Evolutionary conservation across 2,888 invertebrate genomes (phyloP), one percentile per base, ranked within the genome.

Genomic region (Drosophila kambysellisi): DNA sequence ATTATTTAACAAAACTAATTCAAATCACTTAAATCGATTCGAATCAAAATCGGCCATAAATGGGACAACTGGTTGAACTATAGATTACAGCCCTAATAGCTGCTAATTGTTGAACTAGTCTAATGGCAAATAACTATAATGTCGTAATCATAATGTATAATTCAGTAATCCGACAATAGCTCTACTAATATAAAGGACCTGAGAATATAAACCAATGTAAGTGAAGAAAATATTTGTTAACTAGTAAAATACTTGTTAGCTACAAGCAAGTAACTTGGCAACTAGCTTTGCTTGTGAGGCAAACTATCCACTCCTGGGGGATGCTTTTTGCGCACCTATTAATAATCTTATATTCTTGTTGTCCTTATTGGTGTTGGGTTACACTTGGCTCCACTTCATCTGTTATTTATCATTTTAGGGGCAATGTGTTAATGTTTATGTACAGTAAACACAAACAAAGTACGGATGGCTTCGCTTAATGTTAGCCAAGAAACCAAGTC

Each of bases 371-470:
- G 64, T 73, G 56, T 59, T 67, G 39, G 59, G 17, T 41, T 48
- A 15, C 46, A 37, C 33, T 30, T 32, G 50, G 30, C 15, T 15
- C 20, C 56, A 62, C 66, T 67, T 68, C 30, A 50, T 17, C 25
- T 53, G 52, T 61, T 60, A 73, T 68, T 77, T 70, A 81, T 64
- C 74, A 81, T 68, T 70, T 25, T 25, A 70, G 65, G 32, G 63
- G 50, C 65, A 60, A 68, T 73, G 81, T 77, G 78, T 70, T 74
- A 75, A 81, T 74, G 59, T 60, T 64, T 68, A 50, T 84, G 66
- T 70, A 65, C 53, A 33, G 61, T 52, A 70, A 69, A 69, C 46
- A 67, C 51, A 64, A 79, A 66, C 68, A 73, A 53, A 64, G 57
- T 54, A 46, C 54, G 46, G 32, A 53, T 43, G 54, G 37, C 11